Base-by-base conservation (phyloP, 2,113 vertebrate species). In the Bubo blakistoni region DNA sequence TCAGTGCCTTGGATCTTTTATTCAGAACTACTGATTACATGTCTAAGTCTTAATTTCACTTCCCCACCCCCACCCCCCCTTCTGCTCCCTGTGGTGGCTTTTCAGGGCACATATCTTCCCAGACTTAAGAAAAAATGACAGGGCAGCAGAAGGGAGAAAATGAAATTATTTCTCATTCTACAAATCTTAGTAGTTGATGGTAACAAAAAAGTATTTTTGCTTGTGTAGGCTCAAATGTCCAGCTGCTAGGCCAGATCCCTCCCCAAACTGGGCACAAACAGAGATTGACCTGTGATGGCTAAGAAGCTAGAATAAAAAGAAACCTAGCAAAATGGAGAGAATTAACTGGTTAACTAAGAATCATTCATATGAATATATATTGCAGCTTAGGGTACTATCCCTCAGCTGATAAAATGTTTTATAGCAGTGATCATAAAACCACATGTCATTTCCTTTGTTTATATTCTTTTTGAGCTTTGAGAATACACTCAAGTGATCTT, bases 361-460 rank as follows among this genome's bases (percentile, higher is more conserved):
- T 84, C 51, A 69, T 74, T 86, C 34, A 19, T 40, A 63, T 51
- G 14, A 87, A 67, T 72, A 70, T 79, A 59, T 81, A 61, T 46
- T 87, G 66, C 61, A 87, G 62, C 57, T 77, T 70, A 49, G 49
- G 66, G 36, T 67, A 55, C 66, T 42, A 62, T 86, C 89, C 81
- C 67, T 88, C 71, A 32, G 94, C 71, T 66, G 84, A 95, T 95
- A 96, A 91, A 91, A 86, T 81, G 8, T 77, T 94, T 95, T 83
- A 85, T 30, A 80, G 73, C 52, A 46, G 30, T 17, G 62, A 85
- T 73, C 78, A 15, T 91, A 96, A 97, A 95, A 54, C 62, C 81
- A 91, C 83, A 76, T 86, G 70, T 44, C 40, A 40, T 80, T 95
- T 96, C 89, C 89, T 92, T 66, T 82, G 66, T 80, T 95, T 73